A percentile compares a stretch with the other conserved stretches of the same genome.
Conservation (phyloP, 2,797 vertebrate genomes). For the Aselliscus stoliczkanus region DNA sequence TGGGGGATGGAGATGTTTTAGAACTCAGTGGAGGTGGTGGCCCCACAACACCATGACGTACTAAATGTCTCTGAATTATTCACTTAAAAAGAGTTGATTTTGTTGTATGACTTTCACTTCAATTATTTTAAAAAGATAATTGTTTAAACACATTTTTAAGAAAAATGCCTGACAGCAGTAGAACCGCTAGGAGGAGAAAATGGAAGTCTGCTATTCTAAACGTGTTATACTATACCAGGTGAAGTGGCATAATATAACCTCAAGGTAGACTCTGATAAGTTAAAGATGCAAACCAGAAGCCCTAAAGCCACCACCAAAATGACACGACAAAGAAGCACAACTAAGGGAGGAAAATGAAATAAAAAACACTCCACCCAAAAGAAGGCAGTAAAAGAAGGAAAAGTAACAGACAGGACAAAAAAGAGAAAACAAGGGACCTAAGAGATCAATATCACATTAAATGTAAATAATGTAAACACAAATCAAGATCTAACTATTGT, state of each 20-base stretch:
- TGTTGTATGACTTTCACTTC: neutral
- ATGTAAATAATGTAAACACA: too few relatives aligned
- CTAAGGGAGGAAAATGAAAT: neutral
- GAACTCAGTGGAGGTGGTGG: too few relatives aligned
- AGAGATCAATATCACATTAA: too few relatives aligned
- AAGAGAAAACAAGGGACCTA: neutral
- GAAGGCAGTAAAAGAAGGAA: neutral
- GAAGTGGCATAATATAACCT: neutral
- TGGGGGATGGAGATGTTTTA: neutral
- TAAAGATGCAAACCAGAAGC: neutral
- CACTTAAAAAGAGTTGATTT: neutral
- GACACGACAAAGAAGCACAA: neutral
- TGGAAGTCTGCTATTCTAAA: neutral
- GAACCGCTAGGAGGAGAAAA: neutral
- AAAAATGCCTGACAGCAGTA: neutral
- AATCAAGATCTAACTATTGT: neutral
- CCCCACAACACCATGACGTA: neutral
- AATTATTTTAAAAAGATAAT: too few relatives aligned
- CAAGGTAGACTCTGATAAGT: neutral
- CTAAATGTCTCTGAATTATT: neutral
- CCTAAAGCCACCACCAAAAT: neutral
- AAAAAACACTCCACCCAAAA: neutral
- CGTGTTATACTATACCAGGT: neutral
- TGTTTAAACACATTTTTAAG: neutral
- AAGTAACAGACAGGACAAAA: neutral